These are phyloP conservation scores for Dasypogon diadema DNA, from an alignment of 2,888 invertebrate genomes.

Conservation along the genomic window DNA sequence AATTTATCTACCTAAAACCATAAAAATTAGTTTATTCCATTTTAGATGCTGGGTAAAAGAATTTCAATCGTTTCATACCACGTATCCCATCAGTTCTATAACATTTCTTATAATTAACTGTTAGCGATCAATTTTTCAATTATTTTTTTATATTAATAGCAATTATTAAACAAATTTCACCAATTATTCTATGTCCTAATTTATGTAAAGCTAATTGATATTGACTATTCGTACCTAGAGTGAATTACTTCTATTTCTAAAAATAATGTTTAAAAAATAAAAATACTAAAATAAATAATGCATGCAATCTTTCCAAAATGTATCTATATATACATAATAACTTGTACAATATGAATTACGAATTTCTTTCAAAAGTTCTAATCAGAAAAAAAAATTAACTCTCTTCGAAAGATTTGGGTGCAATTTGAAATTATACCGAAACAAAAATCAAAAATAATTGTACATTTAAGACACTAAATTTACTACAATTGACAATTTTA, in stretches of 20 bases:
- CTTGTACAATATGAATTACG: not conserved
- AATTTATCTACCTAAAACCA: no score
- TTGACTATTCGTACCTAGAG: not conserved
- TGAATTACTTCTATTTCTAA: not conserved
- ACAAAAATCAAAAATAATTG: not conserved
- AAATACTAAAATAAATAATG: not conserved
- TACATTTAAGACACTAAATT: conserved; percentile 4
- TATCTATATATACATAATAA: not conserved
- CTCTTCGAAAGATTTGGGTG: not conserved
- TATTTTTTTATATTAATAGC: not conserved
- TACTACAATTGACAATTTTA: conserved; percentile 32
- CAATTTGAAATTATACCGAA: not conserved
- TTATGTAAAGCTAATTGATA: not conserved
- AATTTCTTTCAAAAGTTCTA: not conserved
- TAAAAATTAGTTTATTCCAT: no score
- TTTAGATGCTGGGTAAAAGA: no score
- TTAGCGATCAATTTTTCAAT: no score
- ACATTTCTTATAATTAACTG: no score
- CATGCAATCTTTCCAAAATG: not conserved
- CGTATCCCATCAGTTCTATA: no score
- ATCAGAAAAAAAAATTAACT: not conserved
- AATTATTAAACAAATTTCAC: not conserved
- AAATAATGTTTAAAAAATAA: not conserved
- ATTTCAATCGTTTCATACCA: no score
- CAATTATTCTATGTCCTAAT: not conserved